These are phyloP conservation scores for Naso thynnoides DNA, from an alignment of 2,797 vertebrate genomes.

Conservation along the genomic window DNA sequence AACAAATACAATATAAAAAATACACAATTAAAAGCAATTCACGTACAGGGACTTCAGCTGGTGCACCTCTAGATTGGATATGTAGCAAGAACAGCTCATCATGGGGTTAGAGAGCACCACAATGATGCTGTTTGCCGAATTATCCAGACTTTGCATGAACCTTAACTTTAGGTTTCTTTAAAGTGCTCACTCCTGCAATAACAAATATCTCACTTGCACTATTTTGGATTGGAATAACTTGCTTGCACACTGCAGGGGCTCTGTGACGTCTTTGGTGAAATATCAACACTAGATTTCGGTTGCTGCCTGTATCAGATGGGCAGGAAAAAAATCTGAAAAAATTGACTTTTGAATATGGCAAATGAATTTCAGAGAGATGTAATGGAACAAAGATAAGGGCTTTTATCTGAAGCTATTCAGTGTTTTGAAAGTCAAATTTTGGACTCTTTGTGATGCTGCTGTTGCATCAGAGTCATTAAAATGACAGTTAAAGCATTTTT, in stretches of 20 bases:
- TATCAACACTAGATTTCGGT: constrained; percentile 13
- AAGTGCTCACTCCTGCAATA: no score
- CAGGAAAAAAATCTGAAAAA: neutral
- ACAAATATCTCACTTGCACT: no score
- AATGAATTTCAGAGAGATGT: constrained; percentile 9
- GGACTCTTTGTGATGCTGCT: constrained; percentile 3
- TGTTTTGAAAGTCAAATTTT: constrained; percentile 40
- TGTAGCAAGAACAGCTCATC: no score
- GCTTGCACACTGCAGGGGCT: constrained; percentile 5
- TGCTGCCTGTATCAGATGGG: neutral
- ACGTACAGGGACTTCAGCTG: no score
- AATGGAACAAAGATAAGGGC: constrained; percentile 2
- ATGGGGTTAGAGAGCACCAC: no score
- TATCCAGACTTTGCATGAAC: no score
- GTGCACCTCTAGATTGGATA: no score
- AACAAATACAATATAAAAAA: no score
- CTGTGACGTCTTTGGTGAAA: constrained; percentile 20
- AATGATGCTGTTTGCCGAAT: no score
- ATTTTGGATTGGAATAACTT: neutral
- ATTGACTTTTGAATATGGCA: constrained; percentile 26
- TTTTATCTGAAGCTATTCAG: neutral
- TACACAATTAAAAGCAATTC: no score
- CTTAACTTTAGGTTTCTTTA: no score
- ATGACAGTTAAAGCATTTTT: constrained; percentile 27
- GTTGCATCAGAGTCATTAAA: constrained; percentile 25